Base-by-base conservation (phyloP, 2,888 invertebrate species). In the Pandemis heparana region DNA sequence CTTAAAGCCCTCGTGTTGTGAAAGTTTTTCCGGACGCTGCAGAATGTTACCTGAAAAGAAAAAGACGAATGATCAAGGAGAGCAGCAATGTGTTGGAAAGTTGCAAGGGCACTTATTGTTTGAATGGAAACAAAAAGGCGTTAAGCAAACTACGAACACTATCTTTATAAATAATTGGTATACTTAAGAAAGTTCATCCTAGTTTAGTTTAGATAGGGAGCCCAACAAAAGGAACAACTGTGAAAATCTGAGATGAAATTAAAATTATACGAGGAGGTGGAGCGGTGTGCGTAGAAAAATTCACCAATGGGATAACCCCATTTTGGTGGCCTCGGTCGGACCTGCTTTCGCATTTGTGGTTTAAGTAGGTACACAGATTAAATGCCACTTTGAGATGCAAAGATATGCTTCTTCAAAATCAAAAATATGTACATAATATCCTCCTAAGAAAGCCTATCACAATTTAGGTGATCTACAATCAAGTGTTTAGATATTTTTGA, bases 11-110 rank as follows among this genome's bases (percentile, higher is more conserved):
- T 0, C 12, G 14, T 62, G 65, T 71, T 72, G 46, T 6, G 46
- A 64, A 68, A 59, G 46, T 71, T 59, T 48, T 8, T n/a, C 18
- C 41, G 67, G 67, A 32, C 61, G 48, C 67, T 68, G 75, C 68
- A 39, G 48, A 71, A 60, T 32, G 60, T 75, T 75, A 75, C 75
- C 75, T 75, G 75, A 23, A 75, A 75, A 63, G 46, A 71, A 8
- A 38, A 53, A 16, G 53, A n/a, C n/a, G 53, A 70, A 51, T n/a
- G 5, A 10, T 23, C 23, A 23, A 56, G 12, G 56, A 18, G 18
- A 53, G 18, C 9, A 9, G 53, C 18, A 23, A 56, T 12, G 23
- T 56, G 23, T 23, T 5, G 56, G 23, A 12, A 56, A 56, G 56
- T 56, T 56, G 56, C 0, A 23, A 23, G 51, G 51, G 18, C 51